phyloP scores from a whole-genome alignment of 2,888 invertebrate genomes.

The Heliconius ismenius region DNA sequence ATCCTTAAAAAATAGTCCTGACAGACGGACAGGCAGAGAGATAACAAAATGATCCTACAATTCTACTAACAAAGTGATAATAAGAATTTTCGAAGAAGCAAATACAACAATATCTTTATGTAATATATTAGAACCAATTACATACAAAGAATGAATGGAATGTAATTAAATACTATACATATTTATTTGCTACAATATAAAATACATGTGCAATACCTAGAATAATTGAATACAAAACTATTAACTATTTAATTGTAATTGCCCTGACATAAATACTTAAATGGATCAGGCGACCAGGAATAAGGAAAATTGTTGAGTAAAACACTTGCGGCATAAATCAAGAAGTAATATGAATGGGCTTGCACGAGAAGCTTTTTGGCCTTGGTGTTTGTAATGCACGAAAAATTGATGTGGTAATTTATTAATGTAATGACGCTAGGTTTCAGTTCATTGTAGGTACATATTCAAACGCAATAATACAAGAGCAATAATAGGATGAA shows the following conservation, averaged over 20 bases:
- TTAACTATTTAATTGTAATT: constrained; percentile 32
- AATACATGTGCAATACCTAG: neutral
- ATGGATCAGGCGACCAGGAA: constrained; percentile 39
- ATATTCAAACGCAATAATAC: neutral
- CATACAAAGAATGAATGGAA: constrained; percentile 5
- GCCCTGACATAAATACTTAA: constrained; percentile 42
- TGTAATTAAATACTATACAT: constrained; percentile 3
- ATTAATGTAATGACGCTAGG: neutral
- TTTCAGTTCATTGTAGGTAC: neutral
- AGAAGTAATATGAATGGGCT: neutral
- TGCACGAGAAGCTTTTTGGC: constrained; percentile 13
- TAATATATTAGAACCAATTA: neutral
- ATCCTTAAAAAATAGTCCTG: too few species aligned
- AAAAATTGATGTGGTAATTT: constrained; percentile 1
- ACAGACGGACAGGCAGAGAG: too few species aligned
- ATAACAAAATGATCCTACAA: too few species aligned
- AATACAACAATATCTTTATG: neutral
- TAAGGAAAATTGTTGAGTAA: constrained; percentile 37
- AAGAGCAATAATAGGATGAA: neutral
- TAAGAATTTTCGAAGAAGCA: too few species aligned
- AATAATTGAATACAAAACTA: neutral
- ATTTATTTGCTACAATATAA: constrained; percentile 10
- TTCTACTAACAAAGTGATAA: too few species aligned
- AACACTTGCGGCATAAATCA: constrained; percentile 20
- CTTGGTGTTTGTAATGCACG: constrained; percentile 24